A percentile compares a stretch with the other conserved stretches of the same genome.
Conservation (phyloP, 2,113 vertebrate species). For the Hydrochoerus hydrochaeris region DNA sequence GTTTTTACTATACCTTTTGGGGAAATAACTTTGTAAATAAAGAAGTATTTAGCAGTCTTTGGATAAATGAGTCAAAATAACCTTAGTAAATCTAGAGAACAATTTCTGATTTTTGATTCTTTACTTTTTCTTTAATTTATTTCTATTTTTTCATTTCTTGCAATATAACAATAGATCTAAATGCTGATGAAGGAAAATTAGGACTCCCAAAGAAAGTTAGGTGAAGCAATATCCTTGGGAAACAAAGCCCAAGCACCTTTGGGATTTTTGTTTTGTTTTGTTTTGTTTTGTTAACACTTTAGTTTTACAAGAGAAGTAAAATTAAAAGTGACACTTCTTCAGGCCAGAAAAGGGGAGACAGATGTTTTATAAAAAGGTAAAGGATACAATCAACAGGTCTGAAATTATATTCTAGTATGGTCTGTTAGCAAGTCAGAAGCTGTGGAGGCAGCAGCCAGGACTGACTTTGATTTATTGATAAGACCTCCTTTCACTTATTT, state of each 20-base stretch:
- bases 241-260: neutral
- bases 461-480: conserved; percentile 34
- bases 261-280: neutral
- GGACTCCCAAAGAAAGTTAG: conserved; percentile 31
- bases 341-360: neutral
- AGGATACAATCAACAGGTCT: conserved; percentile 52
- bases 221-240: neutral
- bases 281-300: conserved; percentile 37
- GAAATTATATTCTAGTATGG: neutral
- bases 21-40: conserved; percentile 14
- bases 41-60: neutral
- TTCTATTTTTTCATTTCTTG: neutral
- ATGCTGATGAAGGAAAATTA: conserved; percentile 34
- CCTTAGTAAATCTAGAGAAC: neutral
- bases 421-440: conserved; percentile 54
- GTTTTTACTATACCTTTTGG: neutral
- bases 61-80: neutral
- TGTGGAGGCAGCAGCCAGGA: conserved; percentile 28
- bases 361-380: conserved; percentile 51
- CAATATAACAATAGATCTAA: conserved; percentile 37
- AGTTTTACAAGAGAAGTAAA: conserved; percentile 43
- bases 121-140: conserved; percentile 58
- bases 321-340: conserved; percentile 53
- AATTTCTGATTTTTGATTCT: conserved; percentile 21
- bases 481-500: neutral